Conservation (phyloP, 2,797 vertebrate species). For the Sebastes kiyomatsui region DNA sequence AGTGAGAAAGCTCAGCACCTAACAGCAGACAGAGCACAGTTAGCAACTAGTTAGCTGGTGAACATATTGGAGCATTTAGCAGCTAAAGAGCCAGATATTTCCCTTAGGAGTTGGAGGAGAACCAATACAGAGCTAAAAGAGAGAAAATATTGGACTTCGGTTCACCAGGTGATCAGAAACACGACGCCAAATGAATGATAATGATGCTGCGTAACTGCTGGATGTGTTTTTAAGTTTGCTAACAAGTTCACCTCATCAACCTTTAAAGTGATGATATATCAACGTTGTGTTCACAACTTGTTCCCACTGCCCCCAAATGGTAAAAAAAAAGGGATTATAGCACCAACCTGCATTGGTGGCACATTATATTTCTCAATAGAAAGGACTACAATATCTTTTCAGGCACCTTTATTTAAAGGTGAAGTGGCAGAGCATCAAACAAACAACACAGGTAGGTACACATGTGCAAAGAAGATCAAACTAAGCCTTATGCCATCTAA, state of each 20-base stretch:
- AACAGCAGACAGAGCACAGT: no score
- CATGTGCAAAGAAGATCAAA: constrained; percentile 82
- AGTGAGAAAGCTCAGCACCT: no score
- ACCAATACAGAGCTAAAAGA: neutral
- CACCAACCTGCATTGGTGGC: neutral
- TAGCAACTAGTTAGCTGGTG: no score
- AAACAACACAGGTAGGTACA: constrained; percentile 85
- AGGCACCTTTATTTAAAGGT: constrained; percentile 93
- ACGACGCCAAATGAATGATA: neutral
- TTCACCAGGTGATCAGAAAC: neutral
- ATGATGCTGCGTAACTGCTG: neutral
- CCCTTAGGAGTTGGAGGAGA: neutral
- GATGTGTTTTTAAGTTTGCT: neutral
- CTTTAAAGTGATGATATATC: neutral
- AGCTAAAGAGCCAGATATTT: neutral
- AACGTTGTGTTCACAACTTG: neutral
- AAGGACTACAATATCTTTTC: constrained; percentile 50
- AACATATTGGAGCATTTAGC: no score
- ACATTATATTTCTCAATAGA: neutral
- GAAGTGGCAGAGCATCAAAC: constrained; percentile 83
- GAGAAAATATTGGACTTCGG: neutral
- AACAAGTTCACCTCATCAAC: neutral
- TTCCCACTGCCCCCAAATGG: neutral
- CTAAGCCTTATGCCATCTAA: constrained; percentile 77
- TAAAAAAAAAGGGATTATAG: neutral